Evolutionary conservation across 2,113 vertebrate genomes (phyloP).

Genomic region (Siniperca chuatsi): DNA sequence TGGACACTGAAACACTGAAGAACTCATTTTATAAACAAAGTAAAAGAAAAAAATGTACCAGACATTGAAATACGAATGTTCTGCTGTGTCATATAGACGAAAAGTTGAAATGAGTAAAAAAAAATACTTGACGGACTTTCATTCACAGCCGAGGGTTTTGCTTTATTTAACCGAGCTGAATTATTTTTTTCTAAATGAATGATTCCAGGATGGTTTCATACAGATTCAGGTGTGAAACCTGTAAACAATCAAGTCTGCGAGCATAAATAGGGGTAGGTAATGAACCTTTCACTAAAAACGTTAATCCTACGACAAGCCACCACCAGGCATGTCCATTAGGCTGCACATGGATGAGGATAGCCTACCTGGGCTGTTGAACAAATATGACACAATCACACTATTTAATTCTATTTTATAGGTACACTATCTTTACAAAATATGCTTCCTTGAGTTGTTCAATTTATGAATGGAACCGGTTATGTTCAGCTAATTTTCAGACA

Average conservation of each 20-base stretch:
- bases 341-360: not conserved
- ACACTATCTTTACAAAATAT: not conserved
- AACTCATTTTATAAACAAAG: not conserved
- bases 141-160: not conserved
- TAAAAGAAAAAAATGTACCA: not conserved
- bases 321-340: not conserved
- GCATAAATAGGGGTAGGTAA: not conserved
- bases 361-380: not conserved
- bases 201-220: not conserved
- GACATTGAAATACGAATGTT: not conserved
- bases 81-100: not conserved
- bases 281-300: not conserved
- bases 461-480: slow-evolving; percentile 29
- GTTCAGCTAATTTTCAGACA: slow-evolving; percentile 4
- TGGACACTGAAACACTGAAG: not conserved
- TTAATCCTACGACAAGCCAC: not conserved
- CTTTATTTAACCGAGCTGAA: not conserved
- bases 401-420: not conserved
- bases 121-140: not conserved
- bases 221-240: not conserved
- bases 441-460: not conserved
- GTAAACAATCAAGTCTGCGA: not conserved
- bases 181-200: not conserved
- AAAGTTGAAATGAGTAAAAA: not conserved
- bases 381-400: not conserved